Conservation (phyloP, 2,797 vertebrate species). For the Emydoidea blandingii region DNA sequence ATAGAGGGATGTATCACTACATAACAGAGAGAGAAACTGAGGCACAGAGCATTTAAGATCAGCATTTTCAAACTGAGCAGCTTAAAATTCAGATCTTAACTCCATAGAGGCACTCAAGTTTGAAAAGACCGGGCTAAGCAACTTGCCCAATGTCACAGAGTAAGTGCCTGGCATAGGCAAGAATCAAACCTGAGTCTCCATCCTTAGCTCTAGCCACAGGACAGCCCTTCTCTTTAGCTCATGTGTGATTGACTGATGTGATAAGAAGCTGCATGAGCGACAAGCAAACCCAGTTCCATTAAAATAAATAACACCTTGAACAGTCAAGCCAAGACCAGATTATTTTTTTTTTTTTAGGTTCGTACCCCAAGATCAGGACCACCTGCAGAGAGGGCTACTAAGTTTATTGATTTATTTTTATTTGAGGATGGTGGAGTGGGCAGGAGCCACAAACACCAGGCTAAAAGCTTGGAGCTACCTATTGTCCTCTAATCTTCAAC, state of each 20-base stretch:
- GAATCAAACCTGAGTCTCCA: constrained; percentile 58
- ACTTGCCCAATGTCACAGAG: neutral
- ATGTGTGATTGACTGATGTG: neutral
- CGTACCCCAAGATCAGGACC: neutral
- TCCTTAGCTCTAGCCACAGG: neutral
- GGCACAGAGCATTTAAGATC: neutral
- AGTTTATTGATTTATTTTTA: no score
- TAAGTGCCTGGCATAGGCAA: constrained; percentile 50
- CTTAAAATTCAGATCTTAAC: neutral
- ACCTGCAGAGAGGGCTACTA: neutral
- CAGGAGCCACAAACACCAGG: neutral
- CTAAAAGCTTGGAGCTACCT: neutral
- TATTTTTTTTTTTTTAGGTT: neutral
- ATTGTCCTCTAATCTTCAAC: neutral
- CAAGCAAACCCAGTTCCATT: neutral
- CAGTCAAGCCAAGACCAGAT: neutral
- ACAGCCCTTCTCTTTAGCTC: neutral
- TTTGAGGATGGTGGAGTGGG: no score
- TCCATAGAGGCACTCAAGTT: neutral
- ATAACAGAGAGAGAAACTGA: neutral
- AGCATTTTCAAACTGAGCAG: neutral
- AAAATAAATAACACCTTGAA: neutral
- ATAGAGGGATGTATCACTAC: accelerated
- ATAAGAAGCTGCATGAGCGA: neutral
- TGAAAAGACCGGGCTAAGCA: neutral